Evolutionary conservation across 2,113 vertebrate genomes (phyloP), one percentile per base, ranked within the genome.

Genomic region (Colossoma macropomum): DNA sequence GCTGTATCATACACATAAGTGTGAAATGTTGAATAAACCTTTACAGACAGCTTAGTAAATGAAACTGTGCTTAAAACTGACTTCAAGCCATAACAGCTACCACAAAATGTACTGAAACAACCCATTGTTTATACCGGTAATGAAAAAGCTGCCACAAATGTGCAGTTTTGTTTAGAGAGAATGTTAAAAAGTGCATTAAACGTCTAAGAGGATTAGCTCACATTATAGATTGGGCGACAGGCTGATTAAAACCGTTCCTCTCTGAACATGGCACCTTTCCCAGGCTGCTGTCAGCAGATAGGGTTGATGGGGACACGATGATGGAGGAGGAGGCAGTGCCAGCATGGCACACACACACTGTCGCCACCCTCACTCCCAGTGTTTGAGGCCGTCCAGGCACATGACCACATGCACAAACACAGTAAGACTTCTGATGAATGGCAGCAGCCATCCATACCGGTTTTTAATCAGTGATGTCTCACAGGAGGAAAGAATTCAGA

Each of bases 221-320:
- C 38, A 17, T 77, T 62, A 62, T n/a, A n/a, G 15, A 41, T 23
- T 41, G 25, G 45, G 28, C 56, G 76, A 45, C 60, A 68, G 17
- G 25, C 70, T 15, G 23, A 45, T 48, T 79, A 73, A 70, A 83
- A 12, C 27, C 23, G 52, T 45, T n/a, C 45, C 38, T 54, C 56
- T 38, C 56, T 41, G 38, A 84, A 74, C 28, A 62, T 73, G 82
- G 45, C 82, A 78, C 19, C 38, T 84, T 70, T 79, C 59, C 30
- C 34, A 41, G 75, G 52, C 54, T 72, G 25, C 54, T 73, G 54
- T 59, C 32, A 25, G 69, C 71, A 60, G 41, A 77, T 65, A n/a
- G 45, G 62, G 34, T 71, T 83, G 66, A 78, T 71, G 23, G 82
- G 75, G 75, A 71, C 38, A 30, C 16, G 27, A 54, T 77, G 75